Base-by-base conservation (phyloP, 1,140 invertebrate genomes). In the Bradynema listronoti region DNA sequence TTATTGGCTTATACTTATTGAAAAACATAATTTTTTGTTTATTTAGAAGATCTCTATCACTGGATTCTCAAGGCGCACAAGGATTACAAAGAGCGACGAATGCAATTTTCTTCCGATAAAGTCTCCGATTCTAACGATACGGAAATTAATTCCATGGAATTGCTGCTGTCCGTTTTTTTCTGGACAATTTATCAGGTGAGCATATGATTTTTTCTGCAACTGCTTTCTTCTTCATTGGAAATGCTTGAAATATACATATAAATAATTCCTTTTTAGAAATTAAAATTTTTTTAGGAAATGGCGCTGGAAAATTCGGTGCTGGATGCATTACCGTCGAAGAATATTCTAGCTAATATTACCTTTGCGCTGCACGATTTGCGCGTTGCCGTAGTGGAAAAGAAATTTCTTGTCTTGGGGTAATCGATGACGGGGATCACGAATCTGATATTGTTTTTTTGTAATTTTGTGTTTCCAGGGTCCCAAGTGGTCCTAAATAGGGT, bases 91-190 rank as follows among this genome's bases (percentile, higher is more conserved):
- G 53, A 77, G 29, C 33, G 56, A n/a, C 30, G 53, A 25, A 51
- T 66, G 11, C 69, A 43, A 9, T 16, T 25, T 14, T n/a, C 25
- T 1, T n/a, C 33, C 5, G 11, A 57, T 41, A 33, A 65, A 42
- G 53, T 19, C 9, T 6, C 50, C 9, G 33, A 36, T 33, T n/a
- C 56, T 27, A n/a, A n/a, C n/a, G n/a, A n/a, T 27, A 24, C 71
- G 27, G 55, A 77, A 55, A 47, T 74, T 6, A 76, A 76, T 45
- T 52, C 65, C 1, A 75, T 75, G 74, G 72, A 75, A 29, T 39
- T 75, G 16, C 25, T 69, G 14, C 57, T 66, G 25, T 47, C 56
- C 30, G 66, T 77, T 4, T 75, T 69, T 52, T 73, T 76, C 49
- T 72, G 56, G 68, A 16, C 61, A 0, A 24, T 75, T 52, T 71